Evolutionary conservation across 2,113 vertebrate genomes (phyloP).

Genomic region (Triplophysa rosa): DNA sequence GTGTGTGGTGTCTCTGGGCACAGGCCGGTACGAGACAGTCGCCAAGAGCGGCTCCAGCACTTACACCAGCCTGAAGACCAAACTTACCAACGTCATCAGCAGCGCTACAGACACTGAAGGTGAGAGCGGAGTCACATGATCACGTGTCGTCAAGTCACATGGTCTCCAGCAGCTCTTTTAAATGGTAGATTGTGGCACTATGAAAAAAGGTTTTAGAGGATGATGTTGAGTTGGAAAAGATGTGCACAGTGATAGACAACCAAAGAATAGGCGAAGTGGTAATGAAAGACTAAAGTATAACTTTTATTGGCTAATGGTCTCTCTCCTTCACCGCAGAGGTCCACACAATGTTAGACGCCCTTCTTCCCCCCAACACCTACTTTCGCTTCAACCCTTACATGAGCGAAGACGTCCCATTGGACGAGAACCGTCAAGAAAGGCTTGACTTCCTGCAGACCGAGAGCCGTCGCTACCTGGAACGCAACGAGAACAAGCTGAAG

Average conservation of each 20-base stretch:
- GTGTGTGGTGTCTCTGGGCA: conserved; percentile 91
- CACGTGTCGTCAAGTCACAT: neutral
- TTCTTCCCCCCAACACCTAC: conserved; percentile 88
- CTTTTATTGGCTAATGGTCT: neutral
- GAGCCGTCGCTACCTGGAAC: conserved; percentile 84
- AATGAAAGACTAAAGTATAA: neutral
- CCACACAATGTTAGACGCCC: conserved; percentile 91
- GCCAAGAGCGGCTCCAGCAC: conserved; percentile 73
- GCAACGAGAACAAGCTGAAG: conserved; percentile 89
- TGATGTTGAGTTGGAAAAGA: too few species aligned
- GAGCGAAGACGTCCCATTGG: conserved; percentile 89
- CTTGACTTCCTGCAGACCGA: conserved; percentile 86
- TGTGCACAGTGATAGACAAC: too few species aligned
- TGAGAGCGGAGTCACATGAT: conserved; percentile 57
- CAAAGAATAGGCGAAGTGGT: too few species aligned
- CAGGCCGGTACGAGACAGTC: conserved; percentile 81
- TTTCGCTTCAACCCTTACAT: conserved; percentile 95
- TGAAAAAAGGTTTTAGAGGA: too few species aligned
- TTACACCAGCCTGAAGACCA: conserved; percentile 90
- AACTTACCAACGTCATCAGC: conserved; percentile 91
- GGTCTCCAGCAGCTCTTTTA: too few species aligned
- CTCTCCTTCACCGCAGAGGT: conserved; percentile 79
- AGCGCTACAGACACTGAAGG: conserved; percentile 96
- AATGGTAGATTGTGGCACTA: too few species aligned
- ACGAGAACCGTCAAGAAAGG: conserved; percentile 89